Base-by-base conservation (phyloP, 2,797 vertebrate species). In the Enoplosus armatus region DNA sequence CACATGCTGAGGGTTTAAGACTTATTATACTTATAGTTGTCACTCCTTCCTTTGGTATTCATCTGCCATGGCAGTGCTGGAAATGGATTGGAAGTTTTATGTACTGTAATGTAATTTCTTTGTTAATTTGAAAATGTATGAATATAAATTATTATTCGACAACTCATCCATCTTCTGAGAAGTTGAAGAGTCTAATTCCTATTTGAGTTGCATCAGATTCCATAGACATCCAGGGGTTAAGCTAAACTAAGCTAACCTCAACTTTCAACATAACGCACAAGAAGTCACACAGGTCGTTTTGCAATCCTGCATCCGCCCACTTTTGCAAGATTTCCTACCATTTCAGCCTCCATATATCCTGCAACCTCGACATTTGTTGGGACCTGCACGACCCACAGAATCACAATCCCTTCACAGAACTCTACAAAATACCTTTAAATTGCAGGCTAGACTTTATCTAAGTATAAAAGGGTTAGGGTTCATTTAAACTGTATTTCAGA, bases 261-360 rank as follows among this genome's bases (percentile, higher is more conserved):
- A 4, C n/a, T 9, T 48, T 33, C 22, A 41, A 22, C 31, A 53
- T 12, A n/a, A 11, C n/a, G n/a, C n/a, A n/a, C n/a, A 54, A 24
- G 1, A 56, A 27, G 64, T n/a, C 31, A 43, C 39, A 48, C 3
- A 2, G 9, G 1, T 54, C 1, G 2, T 31, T 51, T 22, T 45
- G 18, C 4, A 65, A 59, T 51, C 16, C 5, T 63, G 29, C 55
- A 55, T 50, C 69, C 39, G 5, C 55, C 53, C 41, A 50, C 26
- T 63, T 61, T 72, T 68, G 26, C 26, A 71, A 71, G 27, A 67
- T 37, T 50, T 71, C 26, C 45, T 10, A 31, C 3, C 39, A 60
- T 54, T 18, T 48, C 29, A 11, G 0, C 56, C 41, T 67, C 33
- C 45, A 39, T 20, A 18, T 26, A 43, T 43, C 54, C 51, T 60